Base-by-base conservation (phyloP, 2,888 invertebrate species). In the Boloria euphrosyne region DNA sequence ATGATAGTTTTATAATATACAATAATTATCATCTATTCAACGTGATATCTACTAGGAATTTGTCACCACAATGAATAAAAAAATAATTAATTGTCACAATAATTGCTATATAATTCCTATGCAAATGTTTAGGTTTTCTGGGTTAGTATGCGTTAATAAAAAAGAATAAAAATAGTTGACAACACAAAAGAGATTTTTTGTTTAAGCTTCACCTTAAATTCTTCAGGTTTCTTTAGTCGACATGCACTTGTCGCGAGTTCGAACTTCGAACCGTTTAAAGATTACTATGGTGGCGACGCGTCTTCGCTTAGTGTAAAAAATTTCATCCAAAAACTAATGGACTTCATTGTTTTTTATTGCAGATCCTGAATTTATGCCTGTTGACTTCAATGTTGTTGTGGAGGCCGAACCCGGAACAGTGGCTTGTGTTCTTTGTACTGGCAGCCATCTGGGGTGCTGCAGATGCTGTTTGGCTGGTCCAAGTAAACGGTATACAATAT, bases 401-500 rank as follows among this genome's bases (percentile, higher is more conserved):
- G 97, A 92, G 93, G 38, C 96, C 97, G 0, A 90, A 94, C 14
- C 93, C 95, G 0, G 92, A 94, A 1, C 95, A 95, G 75, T 95
- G 94, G 80, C 62, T 93, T 1, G 90, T 96, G 55, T 97, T 97
- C 84, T 98, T 96, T 86, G 77, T 95, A 7, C 92, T 97, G 68
- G 96, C 97, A 0, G 97, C 95, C 0, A 82, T 97, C 43, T 98
- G 98, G 98, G 98, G 98, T 0, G 90, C 97, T 4, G 96, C 97
- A 51, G 98, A 98, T 78, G 97, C 97, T 0, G 94, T 98, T 62
- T 98, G 98, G 97, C 94, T 98, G 70, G 98, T 98, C 2, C 97
- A 98, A 85, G 95, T 98, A 54, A 98, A 98, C 80, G 96, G 98
- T 98, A 82, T 14, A n/a, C 46, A 10, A 16, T 18, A 16, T 92